Percentiles rank a stretch among this genome's conserved stretches.
Evolutionary conservation across 2,797 vertebrate species (phyloP).

Genomic region (Knipowitschia caucasica): DNA sequence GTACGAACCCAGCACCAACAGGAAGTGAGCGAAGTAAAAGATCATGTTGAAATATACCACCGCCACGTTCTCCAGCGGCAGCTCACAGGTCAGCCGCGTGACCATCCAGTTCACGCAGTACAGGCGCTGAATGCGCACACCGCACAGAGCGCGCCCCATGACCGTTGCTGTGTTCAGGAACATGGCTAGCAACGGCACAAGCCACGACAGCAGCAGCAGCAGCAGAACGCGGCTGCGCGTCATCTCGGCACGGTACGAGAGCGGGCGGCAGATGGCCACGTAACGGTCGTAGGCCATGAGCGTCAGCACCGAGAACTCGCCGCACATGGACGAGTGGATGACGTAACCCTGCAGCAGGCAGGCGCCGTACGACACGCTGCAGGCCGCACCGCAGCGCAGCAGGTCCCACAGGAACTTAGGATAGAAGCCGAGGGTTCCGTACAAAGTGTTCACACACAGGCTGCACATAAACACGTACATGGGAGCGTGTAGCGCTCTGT

Average conservation of each 20-base stretch:
- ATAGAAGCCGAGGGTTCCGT: conserved; percentile 44
- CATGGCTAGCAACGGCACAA: conserved; percentile 29
- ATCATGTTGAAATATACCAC: conserved; percentile 26
- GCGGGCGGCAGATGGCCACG: conserved; percentile 48
- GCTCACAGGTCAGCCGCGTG: conserved; percentile 15
- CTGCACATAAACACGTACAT: conserved; percentile 50
- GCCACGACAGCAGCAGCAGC: conserved; percentile 30
- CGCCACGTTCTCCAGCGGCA: background rate
- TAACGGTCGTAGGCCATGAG: conserved; percentile 56
- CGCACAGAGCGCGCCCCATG: conserved; percentile 23
- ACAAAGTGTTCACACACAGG: conserved; percentile 33
- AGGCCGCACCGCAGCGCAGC: conserved; percentile 9
- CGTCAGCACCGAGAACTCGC: conserved; percentile 39
- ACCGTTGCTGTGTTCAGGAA: conserved; percentile 36
- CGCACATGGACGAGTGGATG: conserved; percentile 29
- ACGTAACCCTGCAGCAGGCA: conserved; percentile 43
- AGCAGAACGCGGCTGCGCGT: conserved; percentile 13
- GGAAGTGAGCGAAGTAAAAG: conserved; percentile 28
- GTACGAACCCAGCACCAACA: conserved; percentile 41
- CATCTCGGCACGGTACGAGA: conserved; percentile 39
- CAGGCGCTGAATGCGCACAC: conserved; percentile 21
- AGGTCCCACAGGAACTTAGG: conserved; percentile 49
- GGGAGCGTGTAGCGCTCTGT: conserved; percentile 41
- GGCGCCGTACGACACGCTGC: conserved; percentile 33
- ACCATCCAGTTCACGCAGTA: conserved; percentile 49